A percentile compares a stretch with the other conserved stretches of the same genome.
Conservation (phyloP, 35 echinoderm and acorn worm genomes). For the Diadema setosum region DNA sequence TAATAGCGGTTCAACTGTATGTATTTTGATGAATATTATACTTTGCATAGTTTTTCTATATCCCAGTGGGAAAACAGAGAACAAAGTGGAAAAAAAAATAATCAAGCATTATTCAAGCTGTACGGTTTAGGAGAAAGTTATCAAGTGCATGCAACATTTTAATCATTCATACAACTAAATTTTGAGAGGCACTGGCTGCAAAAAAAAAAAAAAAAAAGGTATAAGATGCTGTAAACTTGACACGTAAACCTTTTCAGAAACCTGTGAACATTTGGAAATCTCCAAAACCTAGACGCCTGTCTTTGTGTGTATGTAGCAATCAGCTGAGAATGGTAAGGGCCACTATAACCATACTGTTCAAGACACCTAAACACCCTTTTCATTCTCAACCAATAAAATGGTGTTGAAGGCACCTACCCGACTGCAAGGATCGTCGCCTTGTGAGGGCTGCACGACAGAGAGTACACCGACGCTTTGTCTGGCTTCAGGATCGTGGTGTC, state of each 20-base stretch:
- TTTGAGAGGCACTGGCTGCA: too few species aligned
- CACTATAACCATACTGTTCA: background rate
- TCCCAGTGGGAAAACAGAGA: too few species aligned
- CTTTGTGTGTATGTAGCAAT: background rate
- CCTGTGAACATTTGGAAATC: background rate
- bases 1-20: too few species aligned
- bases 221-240: too few species aligned
- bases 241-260: background rate
- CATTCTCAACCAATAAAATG: background rate
- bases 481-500: slow-evolving; percentile 46
- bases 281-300: background rate
- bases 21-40: too few species aligned
- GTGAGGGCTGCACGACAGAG: slow-evolving; percentile 46
- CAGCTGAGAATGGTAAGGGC: too few species aligned
- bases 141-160: too few species aligned
- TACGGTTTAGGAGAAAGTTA: too few species aligned
- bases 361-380: background rate
- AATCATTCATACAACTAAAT: background rate
- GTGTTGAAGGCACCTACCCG: slow-evolving; percentile 28
- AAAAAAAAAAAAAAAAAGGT: background rate
- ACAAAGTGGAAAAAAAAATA: too few species aligned
- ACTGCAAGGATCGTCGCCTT: slow-evolving; percentile 42
- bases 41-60: too few species aligned
- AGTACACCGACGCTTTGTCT: slow-evolving; percentile 51
- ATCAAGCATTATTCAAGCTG: too few species aligned